Conservation (phyloP, 2,888 invertebrate genomes). For the Unio delphinus region DNA sequence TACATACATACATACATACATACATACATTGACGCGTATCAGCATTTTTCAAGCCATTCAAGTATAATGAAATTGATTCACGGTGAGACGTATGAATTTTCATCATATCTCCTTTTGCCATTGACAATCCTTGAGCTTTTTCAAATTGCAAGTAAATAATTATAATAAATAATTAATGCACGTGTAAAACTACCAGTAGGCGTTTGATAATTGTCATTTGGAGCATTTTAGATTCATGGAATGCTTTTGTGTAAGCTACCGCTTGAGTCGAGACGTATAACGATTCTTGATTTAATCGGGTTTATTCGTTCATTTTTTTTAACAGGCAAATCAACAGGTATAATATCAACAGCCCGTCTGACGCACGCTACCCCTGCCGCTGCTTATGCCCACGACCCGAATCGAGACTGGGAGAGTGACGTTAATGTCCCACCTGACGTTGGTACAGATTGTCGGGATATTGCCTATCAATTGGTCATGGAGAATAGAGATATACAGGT, state of each 20-base stretch:
- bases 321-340: constrained; percentile 56
- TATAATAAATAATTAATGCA: too few relatives aligned
- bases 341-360: constrained; percentile 60
- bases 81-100: too few relatives aligned
- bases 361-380: constrained; percentile 66
- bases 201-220: neutral
- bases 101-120: too few relatives aligned
- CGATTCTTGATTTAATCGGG: neutral
- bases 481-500: constrained; percentile 35
- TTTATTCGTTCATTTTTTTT: neutral
- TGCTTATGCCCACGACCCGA: constrained; percentile 51
- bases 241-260: too few relatives aligned
- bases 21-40: too few relatives aligned
- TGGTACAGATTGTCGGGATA: constrained; percentile 23
- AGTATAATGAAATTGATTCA: too few relatives aligned
- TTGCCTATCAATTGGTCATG: constrained; percentile 30
- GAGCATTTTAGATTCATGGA: neutral
- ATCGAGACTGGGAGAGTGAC: constrained; percentile 54
- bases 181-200: too few relatives aligned
- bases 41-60: too few relatives aligned
- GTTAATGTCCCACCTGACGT: constrained; percentile 10
- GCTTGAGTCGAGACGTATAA: neutral
- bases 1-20: too few relatives aligned
- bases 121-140: too few relatives aligned
- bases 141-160: too few relatives aligned